Percentiles rank a stretch among this genome's conserved stretches.
phyloP scores from a whole-genome alignment of 2,797 vertebrate species.

The Harpagifer antarcticus region DNA sequence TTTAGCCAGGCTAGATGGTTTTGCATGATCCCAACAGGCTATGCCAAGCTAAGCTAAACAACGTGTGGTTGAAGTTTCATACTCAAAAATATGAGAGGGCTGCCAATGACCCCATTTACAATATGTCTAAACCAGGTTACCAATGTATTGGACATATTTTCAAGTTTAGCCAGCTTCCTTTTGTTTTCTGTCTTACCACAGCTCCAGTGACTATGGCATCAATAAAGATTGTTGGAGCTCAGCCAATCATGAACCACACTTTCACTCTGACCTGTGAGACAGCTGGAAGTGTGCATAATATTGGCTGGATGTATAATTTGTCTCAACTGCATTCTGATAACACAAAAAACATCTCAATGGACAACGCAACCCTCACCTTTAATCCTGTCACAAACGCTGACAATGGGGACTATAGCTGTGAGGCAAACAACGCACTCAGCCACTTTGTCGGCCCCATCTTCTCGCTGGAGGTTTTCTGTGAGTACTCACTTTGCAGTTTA shows the following conservation, averaged over 20 bases:
- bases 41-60: background rate
- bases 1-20: background rate
- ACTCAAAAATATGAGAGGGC: background rate
- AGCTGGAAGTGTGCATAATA: conserved; percentile 24
- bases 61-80: no score
- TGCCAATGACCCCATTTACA: background rate
- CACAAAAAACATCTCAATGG: conserved; percentile 28
- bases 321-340: conserved; percentile 6
- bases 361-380: conserved; percentile 54
- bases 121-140: background rate
- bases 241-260: conserved; percentile 42
- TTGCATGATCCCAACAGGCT: background rate
- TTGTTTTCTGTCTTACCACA: conserved; percentile 15
- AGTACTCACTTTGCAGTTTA: conserved; percentile 27
- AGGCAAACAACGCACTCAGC: conserved; percentile 45
- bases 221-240: conserved; percentile 1
- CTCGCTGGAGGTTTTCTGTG: conserved; percentile 42
- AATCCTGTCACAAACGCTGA: conserved; percentile 42
- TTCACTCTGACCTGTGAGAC: conserved; percentile 54
- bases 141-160: background rate
- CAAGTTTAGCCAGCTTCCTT: background rate
- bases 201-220: conserved; percentile 41
- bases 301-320: conserved; percentile 38
- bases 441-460: conserved; percentile 16
- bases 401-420: conserved; percentile 47